A percentile compares a stretch with the other conserved stretches of the same genome.
phyloP scores from a whole-genome alignment of 2,888 invertebrate species.

The Neelides folsomi region DNA sequence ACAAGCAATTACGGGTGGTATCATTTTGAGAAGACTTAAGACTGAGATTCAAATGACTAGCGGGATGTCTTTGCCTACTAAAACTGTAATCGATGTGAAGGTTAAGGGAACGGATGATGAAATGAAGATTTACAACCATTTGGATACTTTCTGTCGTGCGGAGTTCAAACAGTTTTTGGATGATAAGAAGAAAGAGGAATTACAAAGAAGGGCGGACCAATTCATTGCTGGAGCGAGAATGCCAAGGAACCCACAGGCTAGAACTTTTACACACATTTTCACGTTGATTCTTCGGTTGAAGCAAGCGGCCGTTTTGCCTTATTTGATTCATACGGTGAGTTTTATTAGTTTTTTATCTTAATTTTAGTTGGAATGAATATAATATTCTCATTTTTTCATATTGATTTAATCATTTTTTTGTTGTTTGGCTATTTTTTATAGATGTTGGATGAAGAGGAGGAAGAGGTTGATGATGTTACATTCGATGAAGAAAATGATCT shows the following conservation, averaged over 20 bases:
- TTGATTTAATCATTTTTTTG: slow-evolving; percentile 28
- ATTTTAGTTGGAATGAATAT: too few relatives aligned
- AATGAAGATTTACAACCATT: slow-evolving; percentile 62
- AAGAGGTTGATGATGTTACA: slow-evolving; percentile 38
- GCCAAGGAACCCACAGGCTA: slow-evolving; percentile 34
- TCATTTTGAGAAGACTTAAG: slow-evolving; percentile 82
- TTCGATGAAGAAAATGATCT: slow-evolving; percentile 14
- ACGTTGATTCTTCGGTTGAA: slow-evolving; percentile 69
- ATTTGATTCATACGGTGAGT: slow-evolving; percentile 54
- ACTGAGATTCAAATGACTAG: slow-evolving; percentile 50
- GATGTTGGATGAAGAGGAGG: slow-evolving; percentile 39
- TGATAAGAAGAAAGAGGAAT: slow-evolving; percentile 10
- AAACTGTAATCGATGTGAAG: slow-evolving; percentile 45
- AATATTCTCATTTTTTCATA: slow-evolving; percentile 17
- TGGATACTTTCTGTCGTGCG: slow-evolving; percentile 34
- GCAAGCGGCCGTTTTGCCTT: slow-evolving; percentile 81
- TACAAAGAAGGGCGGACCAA: slow-evolving; percentile 17
- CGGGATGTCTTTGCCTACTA: slow-evolving; percentile 50
- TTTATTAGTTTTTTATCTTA: slow-evolving; percentile 36
- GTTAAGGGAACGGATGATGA: slow-evolving; percentile 56
- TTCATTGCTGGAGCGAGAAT: slow-evolving; percentile 10
- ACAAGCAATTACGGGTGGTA: slow-evolving; percentile 66
- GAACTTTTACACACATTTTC: slow-evolving; percentile 52
- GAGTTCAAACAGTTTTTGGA: slow-evolving; percentile 20
- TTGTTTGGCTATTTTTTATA: slow-evolving; percentile 34